These are phyloP conservation scores for Synanthedon formicaeformis DNA, from an alignment of 2,888 invertebrate genomes.

Conservation along the genomic window DNA sequence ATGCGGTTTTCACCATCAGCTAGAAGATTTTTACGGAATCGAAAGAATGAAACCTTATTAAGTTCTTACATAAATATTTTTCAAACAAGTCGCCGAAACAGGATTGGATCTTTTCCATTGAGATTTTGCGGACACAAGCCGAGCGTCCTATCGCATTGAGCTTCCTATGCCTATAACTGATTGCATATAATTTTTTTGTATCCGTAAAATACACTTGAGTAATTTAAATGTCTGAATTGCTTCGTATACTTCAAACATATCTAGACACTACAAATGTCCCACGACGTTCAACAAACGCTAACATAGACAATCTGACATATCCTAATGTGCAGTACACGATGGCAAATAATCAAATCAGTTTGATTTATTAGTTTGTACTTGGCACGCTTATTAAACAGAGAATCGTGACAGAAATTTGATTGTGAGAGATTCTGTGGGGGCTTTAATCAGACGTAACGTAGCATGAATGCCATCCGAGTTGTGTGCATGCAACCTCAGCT, in stretches of 20 bases:
- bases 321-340: conserved; percentile 21
- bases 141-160: too few relatives aligned
- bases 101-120: too few relatives aligned
- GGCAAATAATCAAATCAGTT: conserved; percentile 58
- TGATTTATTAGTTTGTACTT: conserved; percentile 54
- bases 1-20: too few relatives aligned
- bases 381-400: conserved; percentile 50
- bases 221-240: too few relatives aligned
- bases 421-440: conserved; percentile 12
- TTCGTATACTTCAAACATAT: not conserved
- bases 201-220: too few relatives aligned
- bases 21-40: too few relatives aligned
- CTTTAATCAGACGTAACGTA: not conserved
- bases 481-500: not conserved
- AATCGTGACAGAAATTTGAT: conserved; percentile 39
- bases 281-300: conserved; percentile 8
- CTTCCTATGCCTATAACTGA: too few relatives aligned
- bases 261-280: not conserved
- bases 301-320: conserved; percentile 25
- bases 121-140: too few relatives aligned
- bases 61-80: too few relatives aligned
- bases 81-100: too few relatives aligned
- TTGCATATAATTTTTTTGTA: too few relatives aligned
- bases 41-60: too few relatives aligned
- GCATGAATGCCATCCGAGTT: not conserved